These are phyloP conservation scores for Basileuterus tristriatus DNA, from an alignment of 2,797 vertebrate genomes.

Conservation along the genomic window DNA sequence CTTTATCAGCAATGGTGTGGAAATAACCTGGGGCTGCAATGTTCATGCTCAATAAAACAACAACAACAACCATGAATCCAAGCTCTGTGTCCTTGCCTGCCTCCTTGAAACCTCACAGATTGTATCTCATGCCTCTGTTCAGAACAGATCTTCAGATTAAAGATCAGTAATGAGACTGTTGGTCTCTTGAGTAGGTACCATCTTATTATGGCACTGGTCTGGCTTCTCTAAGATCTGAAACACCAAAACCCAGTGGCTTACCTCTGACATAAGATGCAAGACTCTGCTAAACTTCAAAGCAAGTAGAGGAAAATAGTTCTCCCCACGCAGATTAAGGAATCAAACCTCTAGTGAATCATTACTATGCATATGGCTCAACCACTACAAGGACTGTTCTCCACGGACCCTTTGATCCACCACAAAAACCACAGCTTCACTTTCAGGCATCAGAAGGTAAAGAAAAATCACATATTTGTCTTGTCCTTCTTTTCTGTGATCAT, in stretches of 20 bases:
- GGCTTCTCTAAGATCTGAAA: background rate
- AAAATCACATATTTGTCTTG: background rate
- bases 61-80: background rate
- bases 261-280: background rate
- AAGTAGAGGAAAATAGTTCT: background rate
- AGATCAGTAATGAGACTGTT: background rate
- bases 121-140: background rate
- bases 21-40: background rate
- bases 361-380: background rate
- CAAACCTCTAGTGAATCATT: background rate
- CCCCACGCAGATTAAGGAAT: background rate
- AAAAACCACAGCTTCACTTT: background rate
- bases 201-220: background rate
- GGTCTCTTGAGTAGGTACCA: background rate
- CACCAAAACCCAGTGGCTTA: background rate
- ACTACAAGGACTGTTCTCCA: background rate
- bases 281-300: background rate
- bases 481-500: background rate
- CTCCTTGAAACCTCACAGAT: background rate
- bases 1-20: background rate
- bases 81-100: background rate
- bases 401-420: background rate
- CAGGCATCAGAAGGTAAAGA: background rate
- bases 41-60: background rate
- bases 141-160: background rate